A percentile compares a stretch with the other conserved stretches of the same genome.
These are phyloP conservation scores for Dolichomitus sp. DNA, from an alignment of 2,888 invertebrate genomes.

Conservation along the genomic window DNA sequence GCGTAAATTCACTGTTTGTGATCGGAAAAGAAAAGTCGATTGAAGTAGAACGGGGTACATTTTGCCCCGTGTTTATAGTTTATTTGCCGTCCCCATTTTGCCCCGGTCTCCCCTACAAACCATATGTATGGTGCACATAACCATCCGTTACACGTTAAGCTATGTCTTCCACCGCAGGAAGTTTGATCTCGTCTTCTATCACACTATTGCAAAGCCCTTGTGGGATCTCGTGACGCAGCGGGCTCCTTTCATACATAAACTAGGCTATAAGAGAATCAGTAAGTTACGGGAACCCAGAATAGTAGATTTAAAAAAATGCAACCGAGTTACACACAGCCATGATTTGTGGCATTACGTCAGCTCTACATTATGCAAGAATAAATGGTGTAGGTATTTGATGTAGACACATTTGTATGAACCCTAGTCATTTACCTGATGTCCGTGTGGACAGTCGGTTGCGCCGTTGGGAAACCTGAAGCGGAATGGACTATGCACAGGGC, in stretches of 20 bases:
- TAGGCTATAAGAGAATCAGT: not conserved
- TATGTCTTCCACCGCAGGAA: not conserved
- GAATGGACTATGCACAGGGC: conserved; percentile 93
- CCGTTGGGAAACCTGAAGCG: conserved; percentile 89
- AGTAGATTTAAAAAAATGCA: not conserved
- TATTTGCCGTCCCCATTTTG: too few species aligned
- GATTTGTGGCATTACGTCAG: not conserved
- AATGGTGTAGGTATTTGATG: too few species aligned
- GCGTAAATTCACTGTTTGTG: too few species aligned
- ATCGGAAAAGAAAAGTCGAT: too few species aligned
- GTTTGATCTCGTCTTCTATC: not conserved
- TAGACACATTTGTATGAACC: not conserved
- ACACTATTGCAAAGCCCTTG: not conserved
- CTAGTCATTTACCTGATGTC: conserved; percentile 79
- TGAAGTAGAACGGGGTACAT: too few species aligned
- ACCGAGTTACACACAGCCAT: too few species aligned
- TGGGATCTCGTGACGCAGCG: not conserved
- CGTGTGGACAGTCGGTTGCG: conserved; percentile 86
- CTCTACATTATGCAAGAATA: not conserved
- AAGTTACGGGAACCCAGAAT: not conserved
- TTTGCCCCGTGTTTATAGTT: too few species aligned
- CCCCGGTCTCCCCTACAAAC: too few species aligned
- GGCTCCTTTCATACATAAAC: conserved; percentile 6
- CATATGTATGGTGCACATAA: conserved; percentile 1
- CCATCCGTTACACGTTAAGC: not conserved